Evolutionary conservation across 2,888 invertebrate species (phyloP), one percentile per base, ranked within the genome.

Genomic region (Melanotus villosus): DNA sequence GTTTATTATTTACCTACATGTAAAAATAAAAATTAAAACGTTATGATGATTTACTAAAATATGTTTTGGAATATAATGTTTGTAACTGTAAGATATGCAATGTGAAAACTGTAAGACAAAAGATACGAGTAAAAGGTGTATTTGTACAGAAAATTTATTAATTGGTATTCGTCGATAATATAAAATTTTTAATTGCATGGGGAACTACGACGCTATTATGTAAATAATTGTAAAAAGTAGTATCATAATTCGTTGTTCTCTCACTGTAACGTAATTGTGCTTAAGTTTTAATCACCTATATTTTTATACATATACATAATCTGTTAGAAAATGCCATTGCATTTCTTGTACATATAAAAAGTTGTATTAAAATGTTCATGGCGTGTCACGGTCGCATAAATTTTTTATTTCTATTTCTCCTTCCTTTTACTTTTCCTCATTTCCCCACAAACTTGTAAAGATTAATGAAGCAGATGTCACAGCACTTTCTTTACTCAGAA

Each of bases 161-260:
- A n/a, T n/a, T n/a, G n/a, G n/a, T n/a, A n/a, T n/a, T n/a, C n/a
- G n/a, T n/a, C n/a, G n/a, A n/a, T n/a, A n/a, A n/a, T n/a, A n/a
- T n/a, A n/a, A n/a, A n/a, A n/a, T n/a, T n/a, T n/a, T 23, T 47
- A 23, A 10, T 47, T 23, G 19, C 12, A 47, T 26, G 47, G 47
- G 47, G 47, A 47, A 47, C 47, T 12, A 47, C 47, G 19, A 47
- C 47, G 47, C 47, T 47, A 47, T 47, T 21, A 10, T 47, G 47
- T 47, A 47, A 47, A 47, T 47, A 47, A 10, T 12, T 45, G 21
- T 45, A 47, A 10, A 23, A 47, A 47, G n/a, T 19, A 47, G 23
- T 23, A 47, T 23, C 12, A 19, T 16, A 3, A 10, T 23, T 21
- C 12, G 7, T 4, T 43, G 5, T 23, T 23, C 12, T 12, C 38